Conservation (phyloP, 2,797 vertebrate species). For the Ceyx erithaca region DNA sequence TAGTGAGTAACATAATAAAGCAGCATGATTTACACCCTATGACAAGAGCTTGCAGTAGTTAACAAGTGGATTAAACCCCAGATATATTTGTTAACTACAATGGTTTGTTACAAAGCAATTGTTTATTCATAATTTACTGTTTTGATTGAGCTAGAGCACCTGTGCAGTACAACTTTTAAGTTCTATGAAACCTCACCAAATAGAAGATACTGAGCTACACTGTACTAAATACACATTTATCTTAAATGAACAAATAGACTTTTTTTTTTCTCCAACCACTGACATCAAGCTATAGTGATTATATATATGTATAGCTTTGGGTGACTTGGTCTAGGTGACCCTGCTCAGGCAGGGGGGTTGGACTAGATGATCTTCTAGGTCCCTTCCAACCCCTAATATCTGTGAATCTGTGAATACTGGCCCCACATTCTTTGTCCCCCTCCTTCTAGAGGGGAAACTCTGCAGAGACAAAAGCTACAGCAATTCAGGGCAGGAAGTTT, state of each 20-base stretch:
- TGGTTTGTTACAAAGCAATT: background rate
- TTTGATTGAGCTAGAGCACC: background rate
- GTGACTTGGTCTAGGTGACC: too few species aligned
- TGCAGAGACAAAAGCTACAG: background rate
- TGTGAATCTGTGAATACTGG: background rate
- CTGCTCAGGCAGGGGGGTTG: too few species aligned
- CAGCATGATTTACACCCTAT: background rate
- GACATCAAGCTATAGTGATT: background rate
- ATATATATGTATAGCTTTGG: too few species aligned
- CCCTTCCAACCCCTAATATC: too few species aligned
- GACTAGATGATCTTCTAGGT: too few species aligned
- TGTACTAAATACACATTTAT: background rate
- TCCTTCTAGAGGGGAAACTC: background rate
- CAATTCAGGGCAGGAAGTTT: background rate
- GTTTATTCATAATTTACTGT: background rate
- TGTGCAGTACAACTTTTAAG: background rate
- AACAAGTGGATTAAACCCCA: background rate
- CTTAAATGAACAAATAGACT: background rate
- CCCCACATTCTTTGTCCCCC: background rate
- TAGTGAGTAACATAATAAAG: conserved; percentile 8
- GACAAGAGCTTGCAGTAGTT: background rate
- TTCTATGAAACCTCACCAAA: background rate
- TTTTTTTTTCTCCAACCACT: background rate
- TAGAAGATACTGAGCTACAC: background rate
- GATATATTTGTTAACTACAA: background rate